A percentile compares a stretch with the other conserved stretches of the same genome.
Evolutionary conservation across 1,140 invertebrate species (phyloP).

Genomic region (Drosophila obscura): DNA sequence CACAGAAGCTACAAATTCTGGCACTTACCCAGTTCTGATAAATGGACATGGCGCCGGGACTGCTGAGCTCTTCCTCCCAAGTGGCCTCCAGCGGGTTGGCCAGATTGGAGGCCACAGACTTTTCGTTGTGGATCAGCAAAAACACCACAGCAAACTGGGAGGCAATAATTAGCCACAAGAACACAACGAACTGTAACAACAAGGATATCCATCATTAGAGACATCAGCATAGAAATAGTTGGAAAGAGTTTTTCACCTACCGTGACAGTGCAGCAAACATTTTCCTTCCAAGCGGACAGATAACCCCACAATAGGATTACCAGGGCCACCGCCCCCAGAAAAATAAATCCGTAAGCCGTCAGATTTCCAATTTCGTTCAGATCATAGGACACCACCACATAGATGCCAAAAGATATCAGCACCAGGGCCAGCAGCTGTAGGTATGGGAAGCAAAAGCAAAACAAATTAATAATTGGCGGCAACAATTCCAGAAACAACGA

Average conservation of each 20-base stretch:
- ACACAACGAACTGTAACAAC: conserved; percentile 53
- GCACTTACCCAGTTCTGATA: conserved; percentile 74
- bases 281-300: conserved; percentile 67
- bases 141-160: conserved; percentile 46
- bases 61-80: conserved; percentile 74
- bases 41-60: conserved; percentile 73
- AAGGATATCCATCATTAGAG: neutral
- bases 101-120: conserved; percentile 52
- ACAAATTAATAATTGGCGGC: neutral
- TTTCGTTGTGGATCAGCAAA: conserved; percentile 28
- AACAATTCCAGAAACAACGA: neutral
- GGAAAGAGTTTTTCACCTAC: conserved; percentile 39
- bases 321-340: conserved; percentile 50
- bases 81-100: conserved; percentile 57
- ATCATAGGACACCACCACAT: conserved; percentile 63
- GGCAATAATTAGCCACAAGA: conserved; percentile 64
- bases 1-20: neutral
- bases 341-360: conserved; percentile 50
- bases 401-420: conserved; percentile 71
- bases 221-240: neutral
- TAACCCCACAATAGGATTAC: conserved; percentile 69
- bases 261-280: conserved; percentile 77
- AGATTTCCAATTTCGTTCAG: conserved; percentile 42
- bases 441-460: neutral
- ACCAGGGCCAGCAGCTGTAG: conserved; percentile 71